Conservation (phyloP, 1,140 invertebrate genomes). For the Heliconius melpomene region DNA sequence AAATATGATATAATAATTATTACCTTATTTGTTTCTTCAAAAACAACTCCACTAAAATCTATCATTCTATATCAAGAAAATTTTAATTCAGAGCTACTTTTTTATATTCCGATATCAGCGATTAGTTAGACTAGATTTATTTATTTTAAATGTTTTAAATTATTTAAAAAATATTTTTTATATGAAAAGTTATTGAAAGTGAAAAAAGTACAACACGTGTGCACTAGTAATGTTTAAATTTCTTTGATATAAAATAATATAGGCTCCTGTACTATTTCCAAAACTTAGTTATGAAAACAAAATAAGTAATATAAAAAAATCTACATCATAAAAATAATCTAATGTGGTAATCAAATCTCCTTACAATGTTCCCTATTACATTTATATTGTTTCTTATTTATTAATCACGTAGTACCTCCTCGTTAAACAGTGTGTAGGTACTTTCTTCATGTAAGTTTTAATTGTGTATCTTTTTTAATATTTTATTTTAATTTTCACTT, state of each 20-base stretch:
- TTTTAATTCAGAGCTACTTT: not conserved
- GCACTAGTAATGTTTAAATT: too few relatives aligned
- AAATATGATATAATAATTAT: not conserved
- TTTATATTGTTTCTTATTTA: not conserved
- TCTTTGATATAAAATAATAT: too few relatives aligned
- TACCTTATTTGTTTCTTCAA: not conserved
- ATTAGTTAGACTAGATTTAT: not conserved
- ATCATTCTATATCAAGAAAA: not conserved
- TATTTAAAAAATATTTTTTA: too few relatives aligned
- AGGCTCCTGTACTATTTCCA: too few relatives aligned
- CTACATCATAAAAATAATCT: not conserved
- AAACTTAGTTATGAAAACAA: not conserved
- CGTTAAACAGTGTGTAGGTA: too few relatives aligned
- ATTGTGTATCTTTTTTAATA: too few relatives aligned
- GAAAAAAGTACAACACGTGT: too few relatives aligned
- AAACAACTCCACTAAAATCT: not conserved
- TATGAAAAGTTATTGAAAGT: too few relatives aligned
- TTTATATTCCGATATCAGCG: slow-evolving; percentile 4
- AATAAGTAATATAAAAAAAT: not conserved
- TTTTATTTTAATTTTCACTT: too few relatives aligned
- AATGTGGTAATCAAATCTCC: not conserved
- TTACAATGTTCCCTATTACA: not conserved
- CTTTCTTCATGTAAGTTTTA: too few relatives aligned
- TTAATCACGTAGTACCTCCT: not conserved
- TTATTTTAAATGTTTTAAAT: too few relatives aligned